phyloP scores from a whole-genome alignment of 2,797 vertebrate species.

The Merluccius polli region DNA sequence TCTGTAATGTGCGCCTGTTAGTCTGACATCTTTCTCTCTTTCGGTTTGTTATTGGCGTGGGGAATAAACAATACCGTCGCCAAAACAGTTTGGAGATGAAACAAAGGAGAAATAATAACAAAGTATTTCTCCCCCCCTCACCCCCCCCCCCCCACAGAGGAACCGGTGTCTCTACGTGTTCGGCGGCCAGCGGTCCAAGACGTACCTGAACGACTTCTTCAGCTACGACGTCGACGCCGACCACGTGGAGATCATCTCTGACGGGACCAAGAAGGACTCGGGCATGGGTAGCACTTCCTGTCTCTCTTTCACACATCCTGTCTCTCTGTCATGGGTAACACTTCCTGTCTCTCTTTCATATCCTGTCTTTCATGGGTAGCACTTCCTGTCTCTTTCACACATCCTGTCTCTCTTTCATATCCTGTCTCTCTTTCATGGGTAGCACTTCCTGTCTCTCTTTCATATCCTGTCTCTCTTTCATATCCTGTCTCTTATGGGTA shows the following conservation, averaged over 20 bases:
- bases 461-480: too few species aligned
- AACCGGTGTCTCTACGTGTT: slow-evolving; percentile 97
- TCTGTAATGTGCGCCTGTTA: background rate
- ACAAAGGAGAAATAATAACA: background rate
- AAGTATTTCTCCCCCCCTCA: background rate
- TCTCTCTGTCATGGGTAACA: background rate
- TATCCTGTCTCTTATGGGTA: too few species aligned
- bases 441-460: too few species aligned
- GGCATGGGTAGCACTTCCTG: slow-evolving; percentile 87
- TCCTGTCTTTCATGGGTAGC: too few species aligned
- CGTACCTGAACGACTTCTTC: slow-evolving; percentile 98
- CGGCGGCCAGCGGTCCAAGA: slow-evolving; percentile 96
- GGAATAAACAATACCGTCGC: background rate
- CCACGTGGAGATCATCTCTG: slow-evolving; percentile 97
- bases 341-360: background rate
- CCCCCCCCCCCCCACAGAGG: slow-evolving; percentile 71
- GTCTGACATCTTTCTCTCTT: too few species aligned
- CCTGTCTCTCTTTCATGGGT: too few species aligned
- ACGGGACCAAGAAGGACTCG: slow-evolving; percentile 98
- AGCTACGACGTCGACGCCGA: slow-evolving; percentile 96
- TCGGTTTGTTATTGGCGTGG: too few species aligned
- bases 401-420: too few species aligned
- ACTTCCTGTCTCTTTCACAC: too few species aligned
- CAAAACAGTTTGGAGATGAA: background rate
- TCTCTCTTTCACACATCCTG: background rate